These are phyloP conservation scores for Buathra laborator DNA, from an alignment of 2,888 invertebrate species.

Conservation along the genomic window DNA sequence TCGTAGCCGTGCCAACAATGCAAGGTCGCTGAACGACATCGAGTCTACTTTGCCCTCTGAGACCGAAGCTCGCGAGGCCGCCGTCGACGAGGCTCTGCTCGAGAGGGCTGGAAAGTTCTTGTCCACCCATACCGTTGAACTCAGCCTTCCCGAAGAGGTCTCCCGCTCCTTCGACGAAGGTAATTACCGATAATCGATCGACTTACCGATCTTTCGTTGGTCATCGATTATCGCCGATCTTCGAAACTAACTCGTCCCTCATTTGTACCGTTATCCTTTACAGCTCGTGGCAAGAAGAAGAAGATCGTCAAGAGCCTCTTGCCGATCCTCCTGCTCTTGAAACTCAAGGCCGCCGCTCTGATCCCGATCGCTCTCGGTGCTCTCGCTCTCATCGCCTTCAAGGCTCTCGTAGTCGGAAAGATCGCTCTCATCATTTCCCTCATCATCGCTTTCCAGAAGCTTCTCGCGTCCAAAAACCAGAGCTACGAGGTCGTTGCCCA, in stretches of 20 bases:
- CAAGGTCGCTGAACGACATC: slow-evolving; percentile 88
- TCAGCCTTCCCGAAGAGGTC: slow-evolving; percentile 92
- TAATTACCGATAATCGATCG: slow-evolving; percentile 82
- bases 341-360: slow-evolving; percentile 92
- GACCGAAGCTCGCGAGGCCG: slow-evolving; percentile 90
- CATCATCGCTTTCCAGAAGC: slow-evolving; percentile 92
- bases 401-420: slow-evolving; percentile 94
- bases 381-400: slow-evolving; percentile 93
- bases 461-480: slow-evolving; percentile 88
- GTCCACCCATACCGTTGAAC: slow-evolving; percentile 92
- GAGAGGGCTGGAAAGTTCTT: slow-evolving; percentile 92
- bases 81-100: slow-evolving; percentile 90
- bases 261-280: slow-evolving; percentile 9
- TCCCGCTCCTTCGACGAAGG: slow-evolving; percentile 94
- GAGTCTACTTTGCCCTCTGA: slow-evolving; percentile 89
- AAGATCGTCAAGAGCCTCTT: slow-evolving; percentile 92
- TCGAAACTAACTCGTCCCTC: slow-evolving; percentile 69
- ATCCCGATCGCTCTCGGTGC: slow-evolving; percentile 92
- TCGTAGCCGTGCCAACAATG: slow-evolving; percentile 84
- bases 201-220: background rate
- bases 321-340: slow-evolving; percentile 91
- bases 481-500: slow-evolving; percentile 90
- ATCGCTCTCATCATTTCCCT: slow-evolving; percentile 92
- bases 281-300: slow-evolving; percentile 91
- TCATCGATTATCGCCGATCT: background rate